Conservation (phyloP, 2,113 vertebrate genomes). For the Rhagologus leucostigma region DNA sequence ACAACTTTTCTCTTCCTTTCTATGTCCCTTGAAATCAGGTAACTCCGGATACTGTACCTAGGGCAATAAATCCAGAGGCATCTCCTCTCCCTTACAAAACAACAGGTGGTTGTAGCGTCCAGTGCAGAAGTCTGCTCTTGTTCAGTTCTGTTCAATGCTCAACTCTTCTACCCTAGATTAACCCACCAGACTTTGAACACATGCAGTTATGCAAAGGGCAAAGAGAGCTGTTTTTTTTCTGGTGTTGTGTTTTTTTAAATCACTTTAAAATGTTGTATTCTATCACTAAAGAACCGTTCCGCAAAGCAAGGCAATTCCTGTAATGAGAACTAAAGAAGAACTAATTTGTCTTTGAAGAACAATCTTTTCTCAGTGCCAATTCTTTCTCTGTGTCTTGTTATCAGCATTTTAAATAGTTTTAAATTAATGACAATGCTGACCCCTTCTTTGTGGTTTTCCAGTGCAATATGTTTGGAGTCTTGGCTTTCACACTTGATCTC, state of each 20-base stretch:
- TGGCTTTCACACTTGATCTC: neutral
- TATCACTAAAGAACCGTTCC: neutral
- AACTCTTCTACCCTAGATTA: neutral
- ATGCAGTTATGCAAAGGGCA: neutral
- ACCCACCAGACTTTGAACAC: neutral
- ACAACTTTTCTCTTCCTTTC: neutral
- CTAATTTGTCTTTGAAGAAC: neutral
- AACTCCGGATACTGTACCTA: neutral
- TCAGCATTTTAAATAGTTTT: neutral
- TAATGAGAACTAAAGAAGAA: neutral
- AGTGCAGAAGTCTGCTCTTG: neutral
- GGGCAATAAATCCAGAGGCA: neutral
- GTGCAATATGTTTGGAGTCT: neutral
- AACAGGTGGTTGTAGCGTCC: neutral
- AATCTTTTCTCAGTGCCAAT: neutral
- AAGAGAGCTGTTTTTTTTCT: neutral
- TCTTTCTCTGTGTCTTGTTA: neutral
- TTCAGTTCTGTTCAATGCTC: neutral
- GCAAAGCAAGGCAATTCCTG: neutral
- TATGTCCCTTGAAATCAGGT: neutral
- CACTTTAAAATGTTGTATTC: neutral
- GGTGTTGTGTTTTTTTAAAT: neutral
- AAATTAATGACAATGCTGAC: neutral
- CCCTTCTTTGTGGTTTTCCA: neutral
- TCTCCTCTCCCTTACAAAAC: neutral